Evolutionary conservation across 2,888 invertebrate species (phyloP).

Genomic region (Papilio elwesi): DNA sequence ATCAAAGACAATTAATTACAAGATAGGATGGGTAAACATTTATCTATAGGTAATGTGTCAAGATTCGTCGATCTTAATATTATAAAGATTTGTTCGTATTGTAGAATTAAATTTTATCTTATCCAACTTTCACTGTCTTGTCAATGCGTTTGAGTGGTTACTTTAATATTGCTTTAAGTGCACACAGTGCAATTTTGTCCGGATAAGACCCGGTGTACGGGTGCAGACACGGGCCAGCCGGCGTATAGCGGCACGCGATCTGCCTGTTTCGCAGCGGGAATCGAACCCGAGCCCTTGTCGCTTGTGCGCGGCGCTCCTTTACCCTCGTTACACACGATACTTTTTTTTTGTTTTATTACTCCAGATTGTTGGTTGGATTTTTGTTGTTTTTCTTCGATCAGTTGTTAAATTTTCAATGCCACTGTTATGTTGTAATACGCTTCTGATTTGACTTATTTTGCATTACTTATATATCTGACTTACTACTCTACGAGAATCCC

Average conservation of each 20-base stretch:
- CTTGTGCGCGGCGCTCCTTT: conserved; percentile 28
- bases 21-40: too few relatives aligned
- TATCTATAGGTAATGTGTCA: too few relatives aligned
- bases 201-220: conserved; percentile 17
- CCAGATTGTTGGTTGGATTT: background rate
- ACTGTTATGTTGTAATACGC: background rate
- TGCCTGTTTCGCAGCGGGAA: conserved; percentile 74
- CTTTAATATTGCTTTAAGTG: background rate
- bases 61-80: too few relatives aligned
- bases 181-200: background rate
- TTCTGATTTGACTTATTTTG: background rate
- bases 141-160: background rate
- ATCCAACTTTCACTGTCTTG: too few relatives aligned
- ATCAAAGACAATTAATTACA: background rate
- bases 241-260: conserved; percentile 65
- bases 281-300: conserved; percentile 49
- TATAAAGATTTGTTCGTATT: too few relatives aligned
- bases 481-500: too few relatives aligned
- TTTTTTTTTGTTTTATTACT: background rate
- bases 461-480: background rate
- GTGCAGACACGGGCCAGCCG: conserved; percentile 45
- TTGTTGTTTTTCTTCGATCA: background rate
- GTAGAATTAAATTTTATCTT: too few relatives aligned
- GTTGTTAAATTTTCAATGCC: background rate
- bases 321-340: conserved; percentile 10